phyloP scores from a whole-genome alignment of 2,888 invertebrate genomes.

The Diplolepis rosae region DNA sequence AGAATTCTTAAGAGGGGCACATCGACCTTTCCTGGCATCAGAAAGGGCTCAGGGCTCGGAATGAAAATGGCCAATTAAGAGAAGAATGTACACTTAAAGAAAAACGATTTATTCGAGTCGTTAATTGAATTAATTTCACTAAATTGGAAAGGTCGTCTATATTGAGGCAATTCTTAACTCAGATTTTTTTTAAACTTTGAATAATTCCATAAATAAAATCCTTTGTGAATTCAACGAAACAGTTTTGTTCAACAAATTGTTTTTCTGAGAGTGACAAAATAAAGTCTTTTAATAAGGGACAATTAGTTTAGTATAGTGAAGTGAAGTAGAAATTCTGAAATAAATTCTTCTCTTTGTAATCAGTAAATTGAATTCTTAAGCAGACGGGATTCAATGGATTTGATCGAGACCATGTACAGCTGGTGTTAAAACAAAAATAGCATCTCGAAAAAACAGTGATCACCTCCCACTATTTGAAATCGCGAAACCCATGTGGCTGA shows the following conservation, averaged over 20 bases:
- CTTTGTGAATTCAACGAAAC: neutral
- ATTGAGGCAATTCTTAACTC: neutral
- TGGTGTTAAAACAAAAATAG: conserved; percentile 16
- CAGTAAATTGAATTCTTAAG: conserved; percentile 7
- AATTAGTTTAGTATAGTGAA: neutral
- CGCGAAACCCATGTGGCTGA: neutral
- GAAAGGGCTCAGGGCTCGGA: neutral
- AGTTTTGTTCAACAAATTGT: too few relatives aligned
- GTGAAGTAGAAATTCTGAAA: neutral
- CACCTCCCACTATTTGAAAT: neutral
- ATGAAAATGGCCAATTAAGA: conserved; percentile 17
- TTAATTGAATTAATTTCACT: neutral
- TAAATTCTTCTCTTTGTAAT: neutral
- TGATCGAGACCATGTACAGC: conserved; percentile 12
- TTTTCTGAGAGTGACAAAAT: too few relatives aligned
- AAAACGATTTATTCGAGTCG: neutral
- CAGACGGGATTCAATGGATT: conserved; percentile 16
- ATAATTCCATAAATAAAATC: neutral
- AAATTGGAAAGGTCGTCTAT: neutral
- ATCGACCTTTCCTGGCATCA: conserved; percentile 20
- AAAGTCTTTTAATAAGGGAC: too few relatives aligned
- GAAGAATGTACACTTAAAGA: neutral
- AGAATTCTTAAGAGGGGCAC: conserved; percentile 26
- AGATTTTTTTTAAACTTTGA: neutral
- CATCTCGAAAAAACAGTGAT: conserved; percentile 8